Percentiles rank a stretch among this genome's conserved stretches.
Evolutionary conservation across 2,888 invertebrate species (phyloP).

Genomic region (Zootermopsis nevadensis): DNA sequence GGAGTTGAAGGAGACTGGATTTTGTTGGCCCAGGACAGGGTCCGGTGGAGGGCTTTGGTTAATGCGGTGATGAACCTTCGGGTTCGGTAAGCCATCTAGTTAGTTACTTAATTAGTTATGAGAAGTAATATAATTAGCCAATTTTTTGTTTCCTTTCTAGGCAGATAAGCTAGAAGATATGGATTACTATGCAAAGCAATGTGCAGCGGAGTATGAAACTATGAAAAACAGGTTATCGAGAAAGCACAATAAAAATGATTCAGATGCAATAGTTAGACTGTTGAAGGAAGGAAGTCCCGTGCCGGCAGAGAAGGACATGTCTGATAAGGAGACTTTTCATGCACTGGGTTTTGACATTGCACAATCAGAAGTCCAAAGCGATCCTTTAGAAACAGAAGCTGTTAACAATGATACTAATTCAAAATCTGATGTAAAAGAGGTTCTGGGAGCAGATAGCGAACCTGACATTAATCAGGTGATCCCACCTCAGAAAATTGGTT

Average conservation of each 20-base stretch:
- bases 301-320: neutral
- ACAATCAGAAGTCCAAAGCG: neutral
- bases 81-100: too few relatives aligned
- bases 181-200: constrained; percentile 29
- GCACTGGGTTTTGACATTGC: constrained; percentile 11
- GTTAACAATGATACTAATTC: neutral
- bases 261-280: neutral
- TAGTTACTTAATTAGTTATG: too few relatives aligned
- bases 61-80: too few relatives aligned
- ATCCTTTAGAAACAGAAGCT: neutral
- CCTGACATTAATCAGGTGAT: neutral
- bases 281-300: constrained; percentile 7
- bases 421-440: neutral
- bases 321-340: neutral
- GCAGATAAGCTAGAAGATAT: constrained; percentile 39
- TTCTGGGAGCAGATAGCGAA: neutral
- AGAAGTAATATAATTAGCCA: too few relatives aligned
- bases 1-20: too few relatives aligned
- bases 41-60: too few relatives aligned
- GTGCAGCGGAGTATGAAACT: neutral
- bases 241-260: neutral
- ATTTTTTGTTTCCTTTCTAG: constrained; percentile 26
- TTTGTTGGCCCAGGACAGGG: too few relatives aligned
- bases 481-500: neutral
- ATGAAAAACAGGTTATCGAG: neutral